phyloP scores from a whole-genome alignment of 2,113 vertebrate species.

The Antigone vipio region DNA sequence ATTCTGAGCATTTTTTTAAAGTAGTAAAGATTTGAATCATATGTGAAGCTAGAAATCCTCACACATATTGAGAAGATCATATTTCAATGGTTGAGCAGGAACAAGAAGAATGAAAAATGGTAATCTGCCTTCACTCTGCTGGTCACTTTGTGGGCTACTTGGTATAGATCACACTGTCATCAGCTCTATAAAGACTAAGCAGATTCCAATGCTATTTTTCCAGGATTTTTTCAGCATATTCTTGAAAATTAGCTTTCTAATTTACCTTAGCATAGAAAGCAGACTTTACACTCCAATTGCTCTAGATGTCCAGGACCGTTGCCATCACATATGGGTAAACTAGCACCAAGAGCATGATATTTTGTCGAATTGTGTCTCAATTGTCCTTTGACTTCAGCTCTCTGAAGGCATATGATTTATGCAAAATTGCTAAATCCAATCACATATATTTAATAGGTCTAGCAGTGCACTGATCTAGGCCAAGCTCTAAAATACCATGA shows the following conservation, averaged over 20 bases:
- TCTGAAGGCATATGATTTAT: not conserved
- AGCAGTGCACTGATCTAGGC: not conserved
- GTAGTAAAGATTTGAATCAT: not conserved
- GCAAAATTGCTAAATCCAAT: not conserved
- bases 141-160: not conserved
- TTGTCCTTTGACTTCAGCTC: not conserved
- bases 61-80: not conserved
- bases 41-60: not conserved
- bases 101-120: not conserved
- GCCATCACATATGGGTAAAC: not conserved
- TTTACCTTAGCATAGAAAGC: not conserved
- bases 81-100: not conserved
- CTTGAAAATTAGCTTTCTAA: not conserved
- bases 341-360: not conserved
- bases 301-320: not conserved
- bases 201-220: rapidly evolving
- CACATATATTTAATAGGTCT: not conserved
- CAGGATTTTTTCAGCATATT: not conserved
- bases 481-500: not conserved
- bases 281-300: not conserved
- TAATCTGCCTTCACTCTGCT: not conserved
- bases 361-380: not conserved
- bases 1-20: not conserved
- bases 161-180: not conserved
- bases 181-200: not conserved